A percentile compares a stretch with the other conserved stretches of the same genome.
Conservation (phyloP, 2,888 invertebrate species). For the Dryadula phaetusa region DNA sequence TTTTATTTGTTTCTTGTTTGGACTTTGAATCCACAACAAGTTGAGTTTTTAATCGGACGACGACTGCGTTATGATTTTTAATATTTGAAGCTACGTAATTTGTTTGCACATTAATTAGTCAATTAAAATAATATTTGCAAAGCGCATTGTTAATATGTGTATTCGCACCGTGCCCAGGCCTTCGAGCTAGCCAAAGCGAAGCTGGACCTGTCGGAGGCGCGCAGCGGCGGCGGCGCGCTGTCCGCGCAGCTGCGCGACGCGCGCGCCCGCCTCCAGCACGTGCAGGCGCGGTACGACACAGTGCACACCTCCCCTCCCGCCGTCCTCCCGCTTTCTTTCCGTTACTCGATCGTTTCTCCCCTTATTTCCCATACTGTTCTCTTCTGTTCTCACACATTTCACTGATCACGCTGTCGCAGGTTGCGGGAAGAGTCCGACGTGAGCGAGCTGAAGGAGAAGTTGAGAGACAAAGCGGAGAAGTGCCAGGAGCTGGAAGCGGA, state of each 20-base stretch:
- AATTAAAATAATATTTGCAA: too few species aligned
- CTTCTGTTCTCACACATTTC: background rate
- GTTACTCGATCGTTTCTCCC: too few species aligned
- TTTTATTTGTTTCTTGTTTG: too few species aligned
- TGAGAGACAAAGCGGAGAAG: conserved; percentile 71
- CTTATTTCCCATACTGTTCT: background rate
- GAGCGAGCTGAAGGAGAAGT: conserved; percentile 72
- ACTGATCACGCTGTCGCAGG: conserved; percentile 48
- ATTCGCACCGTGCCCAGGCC: too few species aligned
- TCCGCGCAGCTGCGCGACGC: conserved; percentile 2
- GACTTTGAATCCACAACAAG: too few species aligned
- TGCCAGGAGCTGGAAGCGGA: conserved; percentile 77
- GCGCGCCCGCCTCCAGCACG: background rate
- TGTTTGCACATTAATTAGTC: too few species aligned
- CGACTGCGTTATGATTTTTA: too few species aligned
- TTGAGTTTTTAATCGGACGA: too few species aligned
- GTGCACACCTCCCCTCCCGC: background rate
- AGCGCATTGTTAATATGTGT: too few species aligned
- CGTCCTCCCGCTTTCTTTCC: too few species aligned
- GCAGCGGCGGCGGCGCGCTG: conserved; percentile 66
- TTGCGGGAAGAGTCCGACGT: conserved; percentile 72
- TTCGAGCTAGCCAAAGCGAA: conserved; percentile 80
- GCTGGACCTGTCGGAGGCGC: conserved; percentile 76
- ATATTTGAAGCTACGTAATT: too few species aligned
- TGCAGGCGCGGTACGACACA: background rate